Conservation (phyloP, 92 coral and sea anemone genomes). For the Zoanthus solanderi region DNA sequence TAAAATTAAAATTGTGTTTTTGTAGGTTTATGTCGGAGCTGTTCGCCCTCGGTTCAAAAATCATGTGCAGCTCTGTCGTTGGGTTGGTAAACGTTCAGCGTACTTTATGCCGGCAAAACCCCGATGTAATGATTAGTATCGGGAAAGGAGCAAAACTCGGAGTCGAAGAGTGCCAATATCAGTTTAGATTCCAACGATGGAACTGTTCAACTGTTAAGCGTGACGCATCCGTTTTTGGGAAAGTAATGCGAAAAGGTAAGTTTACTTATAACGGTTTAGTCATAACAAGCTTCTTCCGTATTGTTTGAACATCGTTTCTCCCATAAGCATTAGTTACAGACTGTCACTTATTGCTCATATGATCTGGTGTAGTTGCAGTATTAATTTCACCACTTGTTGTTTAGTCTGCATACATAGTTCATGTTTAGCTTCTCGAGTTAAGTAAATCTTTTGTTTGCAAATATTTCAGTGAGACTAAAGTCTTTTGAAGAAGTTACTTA, state of each 20-base stretch:
- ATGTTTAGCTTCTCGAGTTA: conserved; percentile 20
- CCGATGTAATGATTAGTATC: conserved; percentile 96
- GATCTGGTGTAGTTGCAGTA: not conserved
- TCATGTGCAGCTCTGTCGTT: conserved; percentile 92
- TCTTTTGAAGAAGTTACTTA: not conserved
- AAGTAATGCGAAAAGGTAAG: conserved; percentile 89
- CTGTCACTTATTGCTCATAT: not conserved
- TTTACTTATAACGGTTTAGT: not conserved
- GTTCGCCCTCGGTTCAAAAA: conserved; percentile 93
- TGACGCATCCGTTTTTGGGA: conserved; percentile 95
- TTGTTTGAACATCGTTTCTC: not conserved
- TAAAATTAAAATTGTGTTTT: not conserved
- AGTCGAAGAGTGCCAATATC: conserved; percentile 88
- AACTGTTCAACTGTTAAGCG: conserved; percentile 94
- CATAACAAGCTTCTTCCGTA: not conserved
- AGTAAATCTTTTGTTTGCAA: conserved; percentile 14
- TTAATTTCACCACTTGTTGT: conserved; percentile 43
- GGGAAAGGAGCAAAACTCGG: conserved; percentile 98
- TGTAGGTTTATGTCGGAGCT: conserved; percentile 98
- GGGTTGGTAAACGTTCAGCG: conserved; percentile 89
- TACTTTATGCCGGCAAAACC: conserved; percentile 90
- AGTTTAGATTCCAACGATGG: conserved; percentile 91
- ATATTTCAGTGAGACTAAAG: not conserved
- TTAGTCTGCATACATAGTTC: conserved; percentile 11
- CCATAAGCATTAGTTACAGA: not conserved